Base-by-base conservation (phyloP, 2,888 invertebrate genomes). In the Antheraea assamensis region DNA sequence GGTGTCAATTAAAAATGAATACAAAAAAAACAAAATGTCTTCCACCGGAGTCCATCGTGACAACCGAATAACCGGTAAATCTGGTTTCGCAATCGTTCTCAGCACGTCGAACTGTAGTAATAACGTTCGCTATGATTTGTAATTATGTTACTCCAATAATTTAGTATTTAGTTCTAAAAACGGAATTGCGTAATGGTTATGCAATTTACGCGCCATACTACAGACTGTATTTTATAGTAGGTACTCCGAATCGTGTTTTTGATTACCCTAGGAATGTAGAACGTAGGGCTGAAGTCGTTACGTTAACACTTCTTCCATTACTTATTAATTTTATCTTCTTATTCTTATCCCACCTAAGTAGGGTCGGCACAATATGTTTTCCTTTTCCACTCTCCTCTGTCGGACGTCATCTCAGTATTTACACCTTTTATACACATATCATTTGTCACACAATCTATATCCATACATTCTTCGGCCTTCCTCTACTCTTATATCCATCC, bases 31-130 rank as follows among this genome's bases (percentile, higher is more conserved):
- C n/a, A 42, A 81, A 78, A 81, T 78, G 78, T 74, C 81, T 79
- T 64, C 66, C 19, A 30, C 64, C 71, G 75, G 76, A 78, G 78
- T 83, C 81, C 78, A 80, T 76, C 80, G 80, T 83, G 82, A 83
- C 82, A 84, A 80, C 75, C 78, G 76, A 83, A 86, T n/a, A n/a
- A 90, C 91, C 83, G 85, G 88, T 86, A 83, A 85, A 88, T 88
- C 90, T 82, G 85, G 91, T 90, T 90, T 86, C 79, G 83, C 83
- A 80, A 81, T 85, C 81, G 83, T 78, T 80, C 81, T 81, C 80
- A 80, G 83, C 86, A 82, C 87, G 87, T 85, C 85, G 85, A 85
- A 86, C 85, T 85, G 84, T 35, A n/a, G n/a, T n/a, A n/a, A n/a
- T 19, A 68, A 68, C 35, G 68, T 68, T 68, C 10, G 31, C 68